Conservation (phyloP, 2,888 invertebrate species). For the Nomada hirtipes region DNA sequence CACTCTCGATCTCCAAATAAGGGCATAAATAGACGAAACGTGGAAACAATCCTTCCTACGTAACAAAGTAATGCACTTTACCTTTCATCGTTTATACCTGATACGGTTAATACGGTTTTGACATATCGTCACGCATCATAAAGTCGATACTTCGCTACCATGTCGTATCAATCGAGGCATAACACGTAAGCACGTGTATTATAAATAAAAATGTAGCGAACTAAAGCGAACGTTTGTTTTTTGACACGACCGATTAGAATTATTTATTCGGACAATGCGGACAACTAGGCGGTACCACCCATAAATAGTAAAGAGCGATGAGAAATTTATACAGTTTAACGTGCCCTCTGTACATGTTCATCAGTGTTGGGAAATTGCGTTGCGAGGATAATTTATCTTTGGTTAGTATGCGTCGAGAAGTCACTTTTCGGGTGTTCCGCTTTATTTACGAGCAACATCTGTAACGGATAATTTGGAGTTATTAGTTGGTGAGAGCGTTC, state of each 20-base stretch:
- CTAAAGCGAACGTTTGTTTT: neutral
- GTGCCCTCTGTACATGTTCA: constrained; percentile 7
- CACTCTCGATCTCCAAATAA: no score
- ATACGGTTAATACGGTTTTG: constrained; percentile 45
- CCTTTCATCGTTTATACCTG: constrained; percentile 6
- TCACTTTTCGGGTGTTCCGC: constrained; percentile 27
- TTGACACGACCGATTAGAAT: neutral
- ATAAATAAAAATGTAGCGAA: constrained; percentile 1
- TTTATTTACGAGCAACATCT: constrained; percentile 21
- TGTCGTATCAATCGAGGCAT: constrained; percentile 11
- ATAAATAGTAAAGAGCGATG: constrained; percentile 25
- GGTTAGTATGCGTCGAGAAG: constrained; percentile 23
- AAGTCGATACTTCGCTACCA: neutral
- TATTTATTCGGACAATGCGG: neutral
- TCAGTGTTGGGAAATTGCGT: constrained; percentile 12
- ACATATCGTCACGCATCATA: neutral
- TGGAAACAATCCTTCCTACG: no score
- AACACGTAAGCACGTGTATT: neutral
- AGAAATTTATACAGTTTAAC: constrained; percentile 28
- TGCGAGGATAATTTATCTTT: constrained; percentile 30
- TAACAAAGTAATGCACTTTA: no score
- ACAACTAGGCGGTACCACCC: constrained; percentile 1
- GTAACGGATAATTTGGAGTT: constrained; percentile 13
- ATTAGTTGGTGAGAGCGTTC: neutral
- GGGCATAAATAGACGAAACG: no score